Conservation (phyloP, 2,888 invertebrate genomes). For the Limenitis camilla region DNA sequence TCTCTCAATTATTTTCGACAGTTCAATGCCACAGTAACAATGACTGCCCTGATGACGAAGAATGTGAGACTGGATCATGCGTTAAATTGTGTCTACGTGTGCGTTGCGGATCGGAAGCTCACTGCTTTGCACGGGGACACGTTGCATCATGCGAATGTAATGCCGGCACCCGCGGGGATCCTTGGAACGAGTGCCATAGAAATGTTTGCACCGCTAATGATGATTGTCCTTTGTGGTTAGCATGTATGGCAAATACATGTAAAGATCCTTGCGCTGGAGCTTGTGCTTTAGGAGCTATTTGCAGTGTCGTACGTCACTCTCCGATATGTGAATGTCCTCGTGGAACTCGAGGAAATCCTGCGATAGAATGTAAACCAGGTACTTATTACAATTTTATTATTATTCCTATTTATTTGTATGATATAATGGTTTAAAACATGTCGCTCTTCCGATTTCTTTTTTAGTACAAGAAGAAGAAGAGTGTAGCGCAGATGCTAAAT, state of each 20-base stretch:
- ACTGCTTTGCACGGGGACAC: conserved; percentile 85
- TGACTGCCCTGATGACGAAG: conserved; percentile 87
- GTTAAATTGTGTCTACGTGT: conserved; percentile 85
- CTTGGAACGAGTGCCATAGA: conserved; percentile 82
- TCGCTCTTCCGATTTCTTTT: conserved; percentile 10
- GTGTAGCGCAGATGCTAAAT: conserved; percentile 87
- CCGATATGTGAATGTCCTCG: conserved; percentile 88
- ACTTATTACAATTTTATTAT: not conserved
- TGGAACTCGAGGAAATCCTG: conserved; percentile 86
- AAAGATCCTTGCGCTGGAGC: conserved; percentile 89
- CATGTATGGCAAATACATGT: conserved; percentile 86
- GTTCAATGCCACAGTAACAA: too few relatives aligned
- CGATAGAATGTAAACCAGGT: conserved; percentile 78
- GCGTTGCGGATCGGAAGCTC: conserved; percentile 86
- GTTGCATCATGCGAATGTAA: conserved; percentile 86
- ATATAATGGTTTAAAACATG: not conserved
- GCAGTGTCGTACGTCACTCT: conserved; percentile 83
- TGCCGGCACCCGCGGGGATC: conserved; percentile 84
- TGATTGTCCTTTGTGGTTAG: conserved; percentile 85
- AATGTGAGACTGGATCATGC: conserved; percentile 88
- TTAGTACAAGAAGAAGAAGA: conserved; percentile 72
- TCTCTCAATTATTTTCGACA: too few relatives aligned
- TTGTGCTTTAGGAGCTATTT: conserved; percentile 85
- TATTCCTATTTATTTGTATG: not conserved
- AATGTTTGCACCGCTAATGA: conserved; percentile 84